Percentiles rank a stretch among this genome's conserved stretches.
Evolutionary conservation across 1,140 invertebrate species (phyloP).

Genomic region (Ptiloglossa arizonensis): DNA sequence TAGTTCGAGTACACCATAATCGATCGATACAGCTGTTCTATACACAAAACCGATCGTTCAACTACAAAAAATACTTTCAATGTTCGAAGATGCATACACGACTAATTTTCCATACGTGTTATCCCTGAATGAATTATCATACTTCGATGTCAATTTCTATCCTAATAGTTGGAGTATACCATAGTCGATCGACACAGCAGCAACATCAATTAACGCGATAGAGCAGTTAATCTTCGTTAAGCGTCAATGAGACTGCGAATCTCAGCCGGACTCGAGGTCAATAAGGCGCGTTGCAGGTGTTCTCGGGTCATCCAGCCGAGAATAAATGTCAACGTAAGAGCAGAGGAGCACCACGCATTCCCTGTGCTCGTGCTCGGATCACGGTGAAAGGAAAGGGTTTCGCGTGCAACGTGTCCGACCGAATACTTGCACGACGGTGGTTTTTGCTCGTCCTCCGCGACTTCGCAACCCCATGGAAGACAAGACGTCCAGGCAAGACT

Average conservation of each 20-base stretch:
- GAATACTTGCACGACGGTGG: neutral
- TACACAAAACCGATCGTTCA: too few relatives aligned
- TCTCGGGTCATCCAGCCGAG: slow-evolving; percentile 37
- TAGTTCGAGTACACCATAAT: too few relatives aligned
- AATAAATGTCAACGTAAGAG: slow-evolving; percentile 49
- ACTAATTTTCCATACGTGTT: neutral
- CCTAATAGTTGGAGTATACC: neutral
- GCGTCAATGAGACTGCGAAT: slow-evolving; percentile 2
- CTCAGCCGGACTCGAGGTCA: slow-evolving; percentile 18
- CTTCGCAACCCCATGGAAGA: neutral
- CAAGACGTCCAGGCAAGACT: too few relatives aligned
- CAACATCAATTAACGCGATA: slow-evolving; percentile 8
- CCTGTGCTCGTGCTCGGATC: slow-evolving; percentile 27
- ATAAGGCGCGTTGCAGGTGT: slow-evolving; percentile 38
- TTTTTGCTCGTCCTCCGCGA: neutral
- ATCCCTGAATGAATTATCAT: slow-evolving; percentile 14
- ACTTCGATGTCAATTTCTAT: neutral
- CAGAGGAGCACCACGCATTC: slow-evolving; percentile 44
- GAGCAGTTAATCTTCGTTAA: slow-evolving; percentile 21
- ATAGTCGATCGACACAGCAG: neutral
- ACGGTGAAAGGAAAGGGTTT: slow-evolving; percentile 48
- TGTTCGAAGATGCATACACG: neutral
- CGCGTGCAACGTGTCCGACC: neutral
- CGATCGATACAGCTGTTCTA: too few relatives aligned
- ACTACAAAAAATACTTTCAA: too few relatives aligned